Evolutionary conservation across 1,140 invertebrate genomes (phyloP).

Genomic region (Drosophila rufa): DNA sequence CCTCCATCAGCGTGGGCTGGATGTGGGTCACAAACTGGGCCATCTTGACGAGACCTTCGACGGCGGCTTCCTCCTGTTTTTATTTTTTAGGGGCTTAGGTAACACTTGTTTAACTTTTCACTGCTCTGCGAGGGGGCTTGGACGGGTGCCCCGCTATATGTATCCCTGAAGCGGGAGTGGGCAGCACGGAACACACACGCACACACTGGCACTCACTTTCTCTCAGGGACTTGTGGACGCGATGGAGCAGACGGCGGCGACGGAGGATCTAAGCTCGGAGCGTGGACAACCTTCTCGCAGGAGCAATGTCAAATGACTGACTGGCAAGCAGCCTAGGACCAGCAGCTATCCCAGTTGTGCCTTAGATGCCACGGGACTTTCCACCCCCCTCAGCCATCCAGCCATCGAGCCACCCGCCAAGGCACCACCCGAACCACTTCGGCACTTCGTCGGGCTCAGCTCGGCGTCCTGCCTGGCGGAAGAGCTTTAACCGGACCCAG

Average conservation of each 20-base stretch:
- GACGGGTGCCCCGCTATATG: slow-evolving; percentile 40
- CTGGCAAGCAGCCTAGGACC: slow-evolving; percentile 51
- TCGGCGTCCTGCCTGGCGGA: slow-evolving; percentile 48
- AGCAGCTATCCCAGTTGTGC: slow-evolving; percentile 77
- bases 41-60: slow-evolving; percentile 67
- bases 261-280: slow-evolving; percentile 48
- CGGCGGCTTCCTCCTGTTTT: slow-evolving; percentile 17
- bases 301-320: slow-evolving; percentile 85
- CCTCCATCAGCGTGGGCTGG: slow-evolving; percentile 87
- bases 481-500: slow-evolving; percentile 75
- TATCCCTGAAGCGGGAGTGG: slow-evolving; percentile 59
- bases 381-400: slow-evolving; percentile 23
- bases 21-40: slow-evolving; percentile 87
- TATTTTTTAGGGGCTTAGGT: slow-evolving; percentile 36
- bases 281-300: slow-evolving; percentile 82
- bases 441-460: slow-evolving; percentile 47
- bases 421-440: slow-evolving; percentile 53
- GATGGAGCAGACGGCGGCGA: slow-evolving; percentile 31
- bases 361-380: slow-evolving; percentile 75
- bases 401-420: slow-evolving; percentile 14
- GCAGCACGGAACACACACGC: slow-evolving; percentile 39
- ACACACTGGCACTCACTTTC: slow-evolving; percentile 31
- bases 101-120: slow-evolving; percentile 66
- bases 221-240: slow-evolving; percentile 42
- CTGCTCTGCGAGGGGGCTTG: slow-evolving; percentile 21